These are phyloP conservation scores for Drosophila monieri DNA, from an alignment of 2,888 invertebrate species.

Conservation along the genomic window DNA sequence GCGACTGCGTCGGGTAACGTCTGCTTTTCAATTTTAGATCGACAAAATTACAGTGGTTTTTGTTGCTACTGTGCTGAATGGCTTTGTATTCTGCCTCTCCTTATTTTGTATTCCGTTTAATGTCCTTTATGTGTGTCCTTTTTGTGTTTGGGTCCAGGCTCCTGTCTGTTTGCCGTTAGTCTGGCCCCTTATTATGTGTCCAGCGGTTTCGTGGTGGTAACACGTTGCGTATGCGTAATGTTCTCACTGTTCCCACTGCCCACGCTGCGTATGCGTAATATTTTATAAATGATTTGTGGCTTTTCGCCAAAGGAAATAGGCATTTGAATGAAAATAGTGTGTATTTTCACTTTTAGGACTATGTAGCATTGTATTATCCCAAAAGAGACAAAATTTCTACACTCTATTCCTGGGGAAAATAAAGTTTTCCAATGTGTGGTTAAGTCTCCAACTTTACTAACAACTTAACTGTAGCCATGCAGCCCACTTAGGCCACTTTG, in stretches of 20 bases:
- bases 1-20: slow-evolving; percentile 11
- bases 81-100: slow-evolving; percentile 31
- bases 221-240: slow-evolving; percentile 76
- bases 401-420: background rate
- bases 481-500: background rate
- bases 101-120: slow-evolving; percentile 78
- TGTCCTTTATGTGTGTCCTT: slow-evolving; percentile 63
- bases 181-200: slow-evolving; percentile 33
- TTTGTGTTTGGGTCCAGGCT: slow-evolving; percentile 10
- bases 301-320: too few relatives aligned
- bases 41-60: slow-evolving; percentile 46
- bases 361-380: background rate
- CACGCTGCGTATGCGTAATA: slow-evolving; percentile 43
- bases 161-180: slow-evolving; percentile 21
- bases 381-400: too few relatives aligned
- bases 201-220: slow-evolving; percentile 20
- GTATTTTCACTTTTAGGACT: background rate
- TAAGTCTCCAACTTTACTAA: background rate
- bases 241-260: slow-evolving; percentile 16
- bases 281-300: background rate
- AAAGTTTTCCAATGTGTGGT: background rate
- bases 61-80: slow-evolving; percentile 4
- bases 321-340: too few relatives aligned
- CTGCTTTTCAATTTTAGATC: slow-evolving; percentile 75
- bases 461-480: slow-evolving; percentile 2